Evolutionary conservation across 2,888 invertebrate species (phyloP).

Genomic region (Abrostola triplasia): DNA sequence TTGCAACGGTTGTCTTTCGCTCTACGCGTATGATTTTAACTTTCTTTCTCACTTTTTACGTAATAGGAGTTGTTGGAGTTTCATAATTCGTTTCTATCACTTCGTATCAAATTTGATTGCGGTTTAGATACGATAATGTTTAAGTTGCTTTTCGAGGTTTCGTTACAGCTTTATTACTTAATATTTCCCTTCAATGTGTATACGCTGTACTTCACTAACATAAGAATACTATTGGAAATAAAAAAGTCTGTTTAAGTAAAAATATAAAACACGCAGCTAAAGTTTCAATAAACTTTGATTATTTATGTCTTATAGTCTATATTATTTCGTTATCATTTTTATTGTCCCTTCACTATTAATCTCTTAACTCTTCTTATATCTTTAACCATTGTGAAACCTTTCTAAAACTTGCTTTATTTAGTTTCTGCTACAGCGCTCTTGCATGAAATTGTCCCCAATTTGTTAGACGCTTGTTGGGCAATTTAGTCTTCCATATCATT

Average conservation of each 20-base stretch:
- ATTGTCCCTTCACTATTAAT: constrained; percentile 43
- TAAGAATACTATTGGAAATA: no score
- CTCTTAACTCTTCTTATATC: background rate
- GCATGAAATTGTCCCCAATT: constrained; percentile 56
- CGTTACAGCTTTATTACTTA: background rate
- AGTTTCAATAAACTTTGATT: background rate
- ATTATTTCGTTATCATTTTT: constrained; percentile 40
- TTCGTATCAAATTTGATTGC: constrained; percentile 38
- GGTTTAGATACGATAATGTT: constrained; percentile 19
- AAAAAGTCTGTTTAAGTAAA: no score
- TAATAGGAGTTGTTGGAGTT: constrained; percentile 55
- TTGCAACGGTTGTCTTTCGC: constrained; percentile 65
- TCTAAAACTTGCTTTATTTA: constrained; percentile 49
- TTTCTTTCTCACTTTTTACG: constrained; percentile 66
- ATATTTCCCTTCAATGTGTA: no score
- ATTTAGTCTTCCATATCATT: constrained; percentile 37
- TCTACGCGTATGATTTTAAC: constrained; percentile 58
- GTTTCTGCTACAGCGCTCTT: constrained; percentile 44
- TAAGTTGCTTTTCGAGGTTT: constrained; percentile 18
- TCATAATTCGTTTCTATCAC: constrained; percentile 46
- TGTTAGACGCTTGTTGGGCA: constrained; percentile 47
- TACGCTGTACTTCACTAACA: no score
- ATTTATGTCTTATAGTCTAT: constrained; percentile 19
- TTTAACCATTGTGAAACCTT: constrained; percentile 42
- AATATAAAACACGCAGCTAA: background rate